These are phyloP conservation scores for Hartigia nigra DNA, from an alignment of 2,888 invertebrate genomes.

Conservation along the genomic window DNA sequence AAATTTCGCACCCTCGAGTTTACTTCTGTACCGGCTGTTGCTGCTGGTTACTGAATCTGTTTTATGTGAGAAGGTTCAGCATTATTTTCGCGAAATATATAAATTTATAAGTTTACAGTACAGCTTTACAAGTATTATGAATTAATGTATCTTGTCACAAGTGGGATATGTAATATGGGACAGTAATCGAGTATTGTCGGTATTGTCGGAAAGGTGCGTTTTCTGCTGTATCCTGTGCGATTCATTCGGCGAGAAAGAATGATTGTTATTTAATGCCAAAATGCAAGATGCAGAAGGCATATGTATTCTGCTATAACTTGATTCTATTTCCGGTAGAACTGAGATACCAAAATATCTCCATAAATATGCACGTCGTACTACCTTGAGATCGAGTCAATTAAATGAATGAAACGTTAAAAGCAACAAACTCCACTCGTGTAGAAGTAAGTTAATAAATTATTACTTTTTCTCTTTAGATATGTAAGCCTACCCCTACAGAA, in stretches of 20 bases:
- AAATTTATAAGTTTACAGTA: background rate
- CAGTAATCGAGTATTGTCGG: background rate
- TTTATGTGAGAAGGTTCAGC: background rate
- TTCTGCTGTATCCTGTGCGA: background rate
- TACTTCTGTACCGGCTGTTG: background rate
- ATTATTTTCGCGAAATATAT: background rate
- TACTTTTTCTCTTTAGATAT: background rate
- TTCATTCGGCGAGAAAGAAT: background rate
- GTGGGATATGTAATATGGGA: background rate
- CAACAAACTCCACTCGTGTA: background rate
- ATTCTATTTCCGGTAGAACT: constrained; percentile 40
- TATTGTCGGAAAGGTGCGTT: background rate
- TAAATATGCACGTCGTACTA: constrained; percentile 21
- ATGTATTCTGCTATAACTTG: background rate
- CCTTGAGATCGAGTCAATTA: constrained; percentile 23
- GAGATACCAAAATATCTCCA: constrained; percentile 28
- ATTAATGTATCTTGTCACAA: background rate
- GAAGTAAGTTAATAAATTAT: background rate
- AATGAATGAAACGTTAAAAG: constrained; percentile 35
- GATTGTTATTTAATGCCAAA: background rate
- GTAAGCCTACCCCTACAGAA: no score
- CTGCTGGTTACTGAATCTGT: background rate
- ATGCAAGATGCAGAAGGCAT: background rate
- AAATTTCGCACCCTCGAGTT: constrained; percentile 44
- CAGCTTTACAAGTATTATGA: background rate